These are phyloP conservation scores for Perca flavescens DNA, from an alignment of 2,113 vertebrate species.

Conservation along the genomic window DNA sequence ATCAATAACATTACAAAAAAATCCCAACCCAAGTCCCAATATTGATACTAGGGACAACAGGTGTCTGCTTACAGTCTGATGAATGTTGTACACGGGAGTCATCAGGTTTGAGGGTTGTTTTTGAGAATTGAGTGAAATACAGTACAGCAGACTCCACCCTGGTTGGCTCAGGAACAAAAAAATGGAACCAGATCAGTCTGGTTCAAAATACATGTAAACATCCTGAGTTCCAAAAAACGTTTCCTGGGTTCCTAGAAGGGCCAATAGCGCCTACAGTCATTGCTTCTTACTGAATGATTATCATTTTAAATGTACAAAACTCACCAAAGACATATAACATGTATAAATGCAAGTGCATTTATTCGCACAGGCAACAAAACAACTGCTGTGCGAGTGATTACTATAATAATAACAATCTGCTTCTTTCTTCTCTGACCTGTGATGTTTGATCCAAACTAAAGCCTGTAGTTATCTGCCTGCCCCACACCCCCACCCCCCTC, in stretches of 20 bases:
- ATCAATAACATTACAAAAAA: background rate
- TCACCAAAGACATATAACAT: background rate
- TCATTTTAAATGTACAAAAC: background rate
- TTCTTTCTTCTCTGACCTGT: conserved; percentile 45
- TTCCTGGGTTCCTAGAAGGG: background rate
- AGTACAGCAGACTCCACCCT: background rate
- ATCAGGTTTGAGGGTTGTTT: background rate
- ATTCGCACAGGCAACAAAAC: background rate
- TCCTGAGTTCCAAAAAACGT: background rate
- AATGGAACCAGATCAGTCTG: background rate
- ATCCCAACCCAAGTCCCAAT: background rate
- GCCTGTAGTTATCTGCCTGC: conserved; percentile 64
- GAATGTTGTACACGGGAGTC: background rate
- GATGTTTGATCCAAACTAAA: conserved; percentile 63
- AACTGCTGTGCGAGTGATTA: background rate
- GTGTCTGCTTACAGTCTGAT: background rate
- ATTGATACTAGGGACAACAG: background rate
- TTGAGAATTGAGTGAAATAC: background rate
- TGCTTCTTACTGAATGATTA: background rate
- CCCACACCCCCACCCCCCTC: conserved; percentile 27
- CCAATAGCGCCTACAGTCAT: background rate
- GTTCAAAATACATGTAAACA: background rate
- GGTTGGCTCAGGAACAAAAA: background rate
- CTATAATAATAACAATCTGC: conserved; percentile 39
- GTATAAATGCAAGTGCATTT: background rate